A percentile compares a stretch with the other conserved stretches of the same genome.
Evolutionary conservation across 2,797 vertebrate species (phyloP).

Genomic region (Muscicapa striata): DNA sequence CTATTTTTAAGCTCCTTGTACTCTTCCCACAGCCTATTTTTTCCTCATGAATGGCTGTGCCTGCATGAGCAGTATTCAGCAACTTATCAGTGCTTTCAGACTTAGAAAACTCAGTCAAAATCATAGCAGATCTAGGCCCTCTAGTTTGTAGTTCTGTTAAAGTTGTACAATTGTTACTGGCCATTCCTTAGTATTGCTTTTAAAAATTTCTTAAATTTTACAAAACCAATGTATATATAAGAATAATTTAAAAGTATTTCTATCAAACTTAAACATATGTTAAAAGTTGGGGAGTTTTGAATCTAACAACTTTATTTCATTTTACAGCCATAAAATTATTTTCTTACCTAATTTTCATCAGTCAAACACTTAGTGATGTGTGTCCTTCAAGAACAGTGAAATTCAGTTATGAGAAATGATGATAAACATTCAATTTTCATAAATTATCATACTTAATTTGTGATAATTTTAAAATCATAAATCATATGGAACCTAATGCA

Average conservation of each 20-base stretch:
- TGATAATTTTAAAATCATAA: conserved; percentile 36
- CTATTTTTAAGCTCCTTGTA: background rate
- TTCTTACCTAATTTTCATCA: conserved; percentile 62
- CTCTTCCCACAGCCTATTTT: background rate
- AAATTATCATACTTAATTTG: conserved; percentile 23
- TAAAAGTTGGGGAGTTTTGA: background rate
- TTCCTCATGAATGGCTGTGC: background rate
- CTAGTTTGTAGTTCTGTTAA: background rate
- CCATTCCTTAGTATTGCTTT: background rate
- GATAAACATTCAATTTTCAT: conserved; percentile 57
- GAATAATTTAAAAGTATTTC: conserved; percentile 1
- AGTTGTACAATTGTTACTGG: background rate
- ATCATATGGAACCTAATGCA: conserved; percentile 25
- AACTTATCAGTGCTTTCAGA: background rate
- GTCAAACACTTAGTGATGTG: conserved; percentile 31
- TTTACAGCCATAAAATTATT: conserved; percentile 33
- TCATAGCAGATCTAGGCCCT: conserved; percentile 8
- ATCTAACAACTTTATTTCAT: conserved; percentile 44
- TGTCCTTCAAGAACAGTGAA: conserved; percentile 55
- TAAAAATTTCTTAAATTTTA: background rate
- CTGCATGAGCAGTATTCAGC: background rate
- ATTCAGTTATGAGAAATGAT: conserved; percentile 50
- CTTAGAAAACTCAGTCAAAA: background rate
- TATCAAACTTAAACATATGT: background rate
- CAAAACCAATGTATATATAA: background rate